A percentile compares a stretch with the other conserved stretches of the same genome.
Conservation (phyloP, 1,140 invertebrate species). For the Oreohelix idahoensis region DNA sequence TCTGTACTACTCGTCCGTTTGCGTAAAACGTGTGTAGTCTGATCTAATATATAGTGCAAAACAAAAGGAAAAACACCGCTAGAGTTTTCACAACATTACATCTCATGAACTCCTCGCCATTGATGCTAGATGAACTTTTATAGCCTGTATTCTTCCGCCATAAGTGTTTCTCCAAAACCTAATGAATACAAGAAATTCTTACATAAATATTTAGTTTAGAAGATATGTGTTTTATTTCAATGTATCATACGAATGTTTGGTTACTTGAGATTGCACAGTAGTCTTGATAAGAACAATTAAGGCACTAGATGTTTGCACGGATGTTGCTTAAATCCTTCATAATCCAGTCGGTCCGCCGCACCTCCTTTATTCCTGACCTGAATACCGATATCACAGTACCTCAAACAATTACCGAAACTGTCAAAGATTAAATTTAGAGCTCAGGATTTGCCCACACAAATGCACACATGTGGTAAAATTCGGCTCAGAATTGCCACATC, state of each 20-base stretch:
- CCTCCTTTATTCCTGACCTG: conserved; percentile 11
- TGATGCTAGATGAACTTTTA: neutral
- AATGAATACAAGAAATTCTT: neutral
- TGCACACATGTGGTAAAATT: no score
- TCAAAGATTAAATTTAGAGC: neutral
- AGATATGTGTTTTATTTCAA: no score
- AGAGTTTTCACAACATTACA: neutral
- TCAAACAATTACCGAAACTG: neutral
- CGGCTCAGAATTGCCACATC: no score
- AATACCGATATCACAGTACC: neutral
- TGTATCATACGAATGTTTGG: no score
- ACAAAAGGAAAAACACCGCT: neutral
- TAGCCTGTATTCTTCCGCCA: neutral
- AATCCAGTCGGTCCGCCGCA: neutral
- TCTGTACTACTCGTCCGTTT: neutral
- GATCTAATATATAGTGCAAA: neutral
- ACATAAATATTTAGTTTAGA: neutral
- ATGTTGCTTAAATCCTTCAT: neutral
- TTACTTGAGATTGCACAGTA: neutral
- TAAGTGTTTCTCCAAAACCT: neutral
- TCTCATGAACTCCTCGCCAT: neutral
- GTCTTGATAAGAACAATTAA: neutral
- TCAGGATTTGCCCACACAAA: neutral
- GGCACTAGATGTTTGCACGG: neutral
- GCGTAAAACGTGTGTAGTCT: neutral